Base-by-base conservation (phyloP, 2,888 invertebrate species). In the Ophion obscuratus region DNA sequence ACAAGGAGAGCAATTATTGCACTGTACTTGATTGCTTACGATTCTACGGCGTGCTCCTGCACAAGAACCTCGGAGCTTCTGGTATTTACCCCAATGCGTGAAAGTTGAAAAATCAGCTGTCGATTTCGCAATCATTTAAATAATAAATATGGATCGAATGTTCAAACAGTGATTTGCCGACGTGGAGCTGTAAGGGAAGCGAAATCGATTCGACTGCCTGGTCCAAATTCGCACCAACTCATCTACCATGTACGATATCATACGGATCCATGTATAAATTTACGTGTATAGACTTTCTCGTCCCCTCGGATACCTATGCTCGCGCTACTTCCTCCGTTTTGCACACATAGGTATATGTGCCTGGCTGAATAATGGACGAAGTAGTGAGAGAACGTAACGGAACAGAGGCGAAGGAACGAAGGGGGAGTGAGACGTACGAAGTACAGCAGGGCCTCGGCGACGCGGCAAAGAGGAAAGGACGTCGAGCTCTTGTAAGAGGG, bases 401-500 rank as follows among this genome's bases (percentile, higher is more conserved):
- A 73, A 78, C 59, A 85, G 75, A 78, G 80, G 64, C 70, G 85
- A 79, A 85, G 79, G 76, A 68, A 36, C 61, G 77, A 80, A 61
- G 81, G 47, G 31, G 47, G 81, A 47, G 59, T 40, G 81, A 77
- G 68, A 74, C 68, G 64, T 74, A 62, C 68, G n/a, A 62, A 77
- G 68, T 59, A 57, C 71, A 80, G 67, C 77, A 59, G 83, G 77
- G 68, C 68, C 76, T 82, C 81, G 82, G 82, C 67, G 76, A 80
- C 74, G 80, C 73, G 81, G 85, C 77, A 81, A 57, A 75, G 68
- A 74, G 44, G 31, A 62, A 82, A 81, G 80, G 77, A 82, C 74
- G 82, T 77, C 68, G 77, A 70, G 71, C 53, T 79, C 59, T 64
- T 76, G 81, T 77, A 87, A 84, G 85, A 82, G 87, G 81, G 83